A percentile compares a stretch with the other conserved stretches of the same genome.
Conservation (phyloP, 2,113 vertebrate species). For the Typhlomys cinereus region DNA sequence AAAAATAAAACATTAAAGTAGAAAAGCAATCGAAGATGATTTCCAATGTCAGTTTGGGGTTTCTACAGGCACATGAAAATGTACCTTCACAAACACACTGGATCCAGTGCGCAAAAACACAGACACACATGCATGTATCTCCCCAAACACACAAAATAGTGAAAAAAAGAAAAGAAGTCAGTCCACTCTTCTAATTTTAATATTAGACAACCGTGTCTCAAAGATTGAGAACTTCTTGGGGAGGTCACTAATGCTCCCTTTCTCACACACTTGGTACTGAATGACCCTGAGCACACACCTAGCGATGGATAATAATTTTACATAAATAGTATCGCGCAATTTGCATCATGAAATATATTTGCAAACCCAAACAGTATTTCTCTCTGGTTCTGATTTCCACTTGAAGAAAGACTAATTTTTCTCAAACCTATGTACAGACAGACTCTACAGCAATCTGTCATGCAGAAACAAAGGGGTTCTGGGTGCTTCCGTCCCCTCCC, state of each 20-base stretch:
- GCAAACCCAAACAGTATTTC: slow-evolving; percentile 20
- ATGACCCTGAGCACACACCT: neutral
- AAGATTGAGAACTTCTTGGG: neutral
- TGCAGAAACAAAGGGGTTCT: slow-evolving; percentile 11
- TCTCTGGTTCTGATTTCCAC: slow-evolving; percentile 39
- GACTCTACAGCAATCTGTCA: slow-evolving; percentile 50
- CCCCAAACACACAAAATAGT: too few relatives aligned
- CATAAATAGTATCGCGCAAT: neutral
- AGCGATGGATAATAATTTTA: neutral
- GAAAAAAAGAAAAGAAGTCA: too few relatives aligned
- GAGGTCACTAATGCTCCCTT: neutral
- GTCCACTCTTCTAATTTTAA: neutral
- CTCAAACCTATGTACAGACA: slow-evolving; percentile 11
- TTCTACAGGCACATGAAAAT: too few relatives aligned
- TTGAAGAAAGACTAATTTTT: slow-evolving; percentile 44
- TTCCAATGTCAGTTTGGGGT: too few relatives aligned
- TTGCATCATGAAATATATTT: slow-evolving; percentile 45
- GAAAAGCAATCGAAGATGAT: too few relatives aligned
- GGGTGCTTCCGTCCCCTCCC: neutral
- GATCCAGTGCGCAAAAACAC: too few relatives aligned
- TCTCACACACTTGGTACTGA: neutral
- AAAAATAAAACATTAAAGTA: too few relatives aligned
- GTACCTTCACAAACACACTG: too few relatives aligned
- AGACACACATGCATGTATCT: too few relatives aligned
- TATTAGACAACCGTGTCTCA: neutral